Conservation (phyloP, 2,113 vertebrate species). For the Prolemur simus region DNA sequence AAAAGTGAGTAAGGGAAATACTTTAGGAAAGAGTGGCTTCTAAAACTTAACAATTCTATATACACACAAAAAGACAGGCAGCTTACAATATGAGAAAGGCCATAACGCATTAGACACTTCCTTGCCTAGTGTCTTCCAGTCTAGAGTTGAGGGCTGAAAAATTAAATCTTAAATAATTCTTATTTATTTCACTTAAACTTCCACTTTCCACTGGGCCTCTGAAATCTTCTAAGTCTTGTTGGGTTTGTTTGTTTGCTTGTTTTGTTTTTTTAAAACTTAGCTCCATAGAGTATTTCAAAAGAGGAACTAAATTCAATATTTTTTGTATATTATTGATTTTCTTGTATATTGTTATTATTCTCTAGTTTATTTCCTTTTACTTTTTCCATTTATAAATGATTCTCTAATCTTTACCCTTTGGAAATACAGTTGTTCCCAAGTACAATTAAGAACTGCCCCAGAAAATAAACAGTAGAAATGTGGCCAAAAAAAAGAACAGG, state of each 20-base stretch:
- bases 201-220: not conserved
- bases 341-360: not conserved
- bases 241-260: not conserved
- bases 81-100: not conserved
- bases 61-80: not conserved
- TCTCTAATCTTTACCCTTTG: not conserved
- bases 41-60: not conserved
- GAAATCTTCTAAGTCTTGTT: not conserved
- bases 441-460: not conserved
- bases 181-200: not conserved
- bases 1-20: not conserved
- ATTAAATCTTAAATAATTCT: not conserved
- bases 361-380: constrained; percentile 14
- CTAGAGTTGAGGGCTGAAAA: not conserved
- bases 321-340: constrained; percentile 22
- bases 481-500: not conserved
- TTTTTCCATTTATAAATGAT: not conserved
- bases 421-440: not conserved
- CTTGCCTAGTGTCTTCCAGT: not conserved
- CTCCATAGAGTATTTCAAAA: constrained; percentile 31
- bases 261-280: not conserved
- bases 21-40: not conserved
- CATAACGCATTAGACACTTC: not conserved
- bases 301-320: constrained; percentile 2
- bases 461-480: not conserved